Evolutionary conservation across 92 coral and sea anemone species (phyloP).

Genomic region (Montipora capitata): DNA sequence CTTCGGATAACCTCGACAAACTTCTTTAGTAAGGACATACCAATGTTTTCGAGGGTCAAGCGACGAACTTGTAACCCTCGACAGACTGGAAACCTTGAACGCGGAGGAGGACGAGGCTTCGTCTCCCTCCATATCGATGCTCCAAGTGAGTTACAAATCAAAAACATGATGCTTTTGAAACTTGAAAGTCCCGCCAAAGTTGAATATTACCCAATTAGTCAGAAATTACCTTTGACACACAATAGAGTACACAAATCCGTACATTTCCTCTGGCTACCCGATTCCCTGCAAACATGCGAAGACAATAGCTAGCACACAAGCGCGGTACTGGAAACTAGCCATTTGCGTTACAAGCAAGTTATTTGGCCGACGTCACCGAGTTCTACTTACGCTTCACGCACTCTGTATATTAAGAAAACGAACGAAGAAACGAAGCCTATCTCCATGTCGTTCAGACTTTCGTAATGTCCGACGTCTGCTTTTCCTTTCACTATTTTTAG

Average conservation of each 20-base stretch:
- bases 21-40: slow-evolving; percentile 35
- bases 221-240: slow-evolving; percentile 14
- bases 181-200: slow-evolving; percentile 39
- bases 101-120: slow-evolving; percentile 37
- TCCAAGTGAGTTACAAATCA: slow-evolving; percentile 35
- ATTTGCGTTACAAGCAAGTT: slow-evolving; percentile 13
- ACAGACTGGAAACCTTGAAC: slow-evolving; percentile 18
- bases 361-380: slow-evolving; percentile 12
- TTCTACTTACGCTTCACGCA: neutral
- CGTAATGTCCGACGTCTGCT: neutral
- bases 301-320: neutral
- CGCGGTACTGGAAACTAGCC: neutral
- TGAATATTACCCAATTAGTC: slow-evolving; percentile 24
- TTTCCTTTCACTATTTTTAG: slow-evolving; percentile 11
- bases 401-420: slow-evolving; percentile 1
- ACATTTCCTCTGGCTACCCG: neutral
- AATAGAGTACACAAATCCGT: slow-evolving; percentile 7
- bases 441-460: neutral
- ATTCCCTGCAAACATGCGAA: neutral
- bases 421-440: slow-evolving; percentile 18
- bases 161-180: slow-evolving; percentile 31
- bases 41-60: slow-evolving; percentile 59
- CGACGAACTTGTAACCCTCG: slow-evolving; percentile 27
- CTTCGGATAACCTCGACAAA: slow-evolving; percentile 25
- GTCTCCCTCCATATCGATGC: slow-evolving; percentile 55